Evolutionary conservation across 2,113 vertebrate genomes (phyloP), one percentile per base, ranked within the genome.

Genomic region (Pterocles orientalis): DNA sequence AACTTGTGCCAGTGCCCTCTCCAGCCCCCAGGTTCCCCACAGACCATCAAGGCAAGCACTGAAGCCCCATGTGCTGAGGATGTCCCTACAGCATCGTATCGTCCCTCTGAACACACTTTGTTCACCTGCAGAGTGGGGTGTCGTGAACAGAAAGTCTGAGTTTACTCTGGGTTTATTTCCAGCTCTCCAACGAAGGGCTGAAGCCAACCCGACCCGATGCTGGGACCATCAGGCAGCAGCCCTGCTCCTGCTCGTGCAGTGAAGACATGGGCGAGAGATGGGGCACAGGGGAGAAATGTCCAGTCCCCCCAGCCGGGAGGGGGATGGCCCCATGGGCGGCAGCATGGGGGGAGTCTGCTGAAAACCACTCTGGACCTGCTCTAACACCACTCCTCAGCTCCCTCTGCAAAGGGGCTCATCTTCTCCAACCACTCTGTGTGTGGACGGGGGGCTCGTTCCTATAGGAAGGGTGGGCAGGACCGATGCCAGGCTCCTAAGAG

Each of bases 281-380:
- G 20, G 54, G 33, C 1, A 0, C 36, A 39, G 14, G 19, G 28
- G 31, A 65, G 5, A 9, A 77, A 53, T 1, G 3, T 26, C 50
- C 33, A 6, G 0, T 18, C 34, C 39, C 77, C 57, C 7, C 33
- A 36, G 53, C 6, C 20, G 33, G 39, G 43, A 31, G 17, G 18
- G 14, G 8, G 43, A 9, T 13, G 6, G 57, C 18, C 10, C 24
- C 43, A 21, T 24, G 51, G 56, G 24, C 54, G 17, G 34, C 62
- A 72, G 66, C 4, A 0, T 0, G 1, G 29, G 47, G 8, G 9
- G 39, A 56, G 11, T 2, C 34, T 60, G 66, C 62, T 18, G 58
- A 60, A 80, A 60, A 23, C 33, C 2, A 1, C 61, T 54, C 56
- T 58, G 53, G 64, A 80, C 43, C 13, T 58, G 78, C 70, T 70